Conservation (phyloP, 2,113 vertebrate genomes). For the Chaetura pelagica region DNA sequence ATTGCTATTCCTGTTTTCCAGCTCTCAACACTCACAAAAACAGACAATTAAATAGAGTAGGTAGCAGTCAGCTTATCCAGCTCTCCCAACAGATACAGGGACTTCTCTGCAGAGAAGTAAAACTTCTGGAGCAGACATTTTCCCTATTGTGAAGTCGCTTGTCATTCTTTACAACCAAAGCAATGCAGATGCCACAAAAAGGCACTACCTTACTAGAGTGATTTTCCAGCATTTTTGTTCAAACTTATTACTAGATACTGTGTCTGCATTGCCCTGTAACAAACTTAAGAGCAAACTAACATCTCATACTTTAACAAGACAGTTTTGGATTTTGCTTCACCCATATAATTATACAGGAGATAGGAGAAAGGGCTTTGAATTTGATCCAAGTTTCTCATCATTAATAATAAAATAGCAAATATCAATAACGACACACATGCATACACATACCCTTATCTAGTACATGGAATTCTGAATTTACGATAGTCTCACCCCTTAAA, state of each 20-base stretch:
- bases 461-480: background rate
- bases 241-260: background rate
- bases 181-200: background rate
- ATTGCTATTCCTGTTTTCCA: constrained; percentile 61
- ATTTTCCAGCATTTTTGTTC: background rate
- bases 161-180: background rate
- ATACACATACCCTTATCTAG: background rate
- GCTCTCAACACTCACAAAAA: constrained; percentile 21
- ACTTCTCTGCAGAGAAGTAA: background rate
- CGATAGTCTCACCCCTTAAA: background rate
- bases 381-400: background rate
- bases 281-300: background rate
- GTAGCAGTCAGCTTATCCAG: constrained; percentile 12
- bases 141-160: background rate
- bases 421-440: background rate
- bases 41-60: constrained; percentile 29
- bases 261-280: background rate
- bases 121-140: constrained; percentile 23
- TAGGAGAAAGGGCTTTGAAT: background rate
- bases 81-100: background rate
- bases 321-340: background rate
- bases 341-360: background rate
- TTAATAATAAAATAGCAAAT: background rate
- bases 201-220: background rate
- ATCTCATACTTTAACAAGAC: background rate